These are phyloP conservation scores for Catagonus wagneri DNA, from an alignment of 2,113 vertebrate genomes.

Conservation along the genomic window DNA sequence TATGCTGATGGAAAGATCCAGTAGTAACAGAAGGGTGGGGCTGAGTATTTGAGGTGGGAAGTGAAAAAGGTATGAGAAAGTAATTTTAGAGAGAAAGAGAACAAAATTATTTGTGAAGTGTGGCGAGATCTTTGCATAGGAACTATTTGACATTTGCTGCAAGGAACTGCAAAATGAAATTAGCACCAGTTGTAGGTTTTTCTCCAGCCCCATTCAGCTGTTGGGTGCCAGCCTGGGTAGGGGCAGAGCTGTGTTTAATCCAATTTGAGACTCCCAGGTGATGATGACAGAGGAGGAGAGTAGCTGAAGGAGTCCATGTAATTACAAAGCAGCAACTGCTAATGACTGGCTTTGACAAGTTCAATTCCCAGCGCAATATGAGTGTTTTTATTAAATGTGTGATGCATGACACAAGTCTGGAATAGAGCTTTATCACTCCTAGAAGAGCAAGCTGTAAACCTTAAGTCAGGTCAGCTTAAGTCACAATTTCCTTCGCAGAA, in stretches of 20 bases:
- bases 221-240: not conserved
- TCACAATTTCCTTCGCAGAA: not conserved
- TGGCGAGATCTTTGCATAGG: not conserved
- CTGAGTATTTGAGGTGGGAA: not conserved
- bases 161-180: not conserved
- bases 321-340: not conserved
- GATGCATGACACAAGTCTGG: conserved; percentile 17
- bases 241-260: not conserved
- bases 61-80: not conserved
- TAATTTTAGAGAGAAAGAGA: not conserved
- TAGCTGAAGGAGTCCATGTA: not conserved
- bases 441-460: conserved; percentile 6
- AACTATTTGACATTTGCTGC: not conserved
- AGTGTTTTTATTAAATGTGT: conserved; percentile 6
- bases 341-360: not conserved
- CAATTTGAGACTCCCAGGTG: not conserved
- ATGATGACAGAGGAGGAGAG: not conserved
- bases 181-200: not conserved
- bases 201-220: not conserved
- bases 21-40: not conserved
- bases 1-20: not conserved
- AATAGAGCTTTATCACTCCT: not conserved
- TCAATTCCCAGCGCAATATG: not conserved
- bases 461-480: not conserved
- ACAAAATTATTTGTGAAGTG: not conserved